Conservation (phyloP, 1,140 invertebrate genomes). For the Drosophila leontia region DNA sequence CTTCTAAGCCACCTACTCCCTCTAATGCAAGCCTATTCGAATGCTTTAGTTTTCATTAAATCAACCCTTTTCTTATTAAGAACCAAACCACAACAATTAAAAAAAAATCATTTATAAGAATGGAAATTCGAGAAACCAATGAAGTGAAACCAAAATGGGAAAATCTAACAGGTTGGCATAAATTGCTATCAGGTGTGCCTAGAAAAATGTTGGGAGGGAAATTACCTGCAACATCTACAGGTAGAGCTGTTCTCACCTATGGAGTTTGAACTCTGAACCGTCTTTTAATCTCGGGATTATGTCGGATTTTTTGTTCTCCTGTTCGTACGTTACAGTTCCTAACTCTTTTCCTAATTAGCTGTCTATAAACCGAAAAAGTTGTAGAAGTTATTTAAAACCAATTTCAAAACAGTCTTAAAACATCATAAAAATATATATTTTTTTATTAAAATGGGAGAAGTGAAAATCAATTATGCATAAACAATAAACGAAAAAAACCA, state of each 20-base stretch:
- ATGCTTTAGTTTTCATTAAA: constrained; percentile 31
- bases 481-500: background rate
- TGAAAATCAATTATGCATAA: background rate
- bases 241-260: too few species aligned
- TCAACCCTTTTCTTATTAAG: background rate
- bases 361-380: background rate
- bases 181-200: too few species aligned
- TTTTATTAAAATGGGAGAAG: background rate
- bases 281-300: background rate
- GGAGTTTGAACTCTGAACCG: background rate
- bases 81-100: too few species aligned
- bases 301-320: background rate
- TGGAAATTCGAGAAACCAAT: constrained; percentile 1
- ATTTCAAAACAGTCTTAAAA: background rate
- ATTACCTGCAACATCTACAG: constrained; percentile 1
- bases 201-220: background rate
- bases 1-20: background rate
- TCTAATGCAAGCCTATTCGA: constrained; percentile 21
- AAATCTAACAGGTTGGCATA: constrained; percentile 19
- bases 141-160: constrained; percentile 4
- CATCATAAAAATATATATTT: background rate
- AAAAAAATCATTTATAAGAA: background rate
- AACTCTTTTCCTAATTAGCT: background rate
- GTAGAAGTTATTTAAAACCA: background rate
- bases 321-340: constrained; percentile 9